These are phyloP conservation scores for Chitala chitala DNA, from an alignment of 2,113 vertebrate species.

Conservation along the genomic window DNA sequence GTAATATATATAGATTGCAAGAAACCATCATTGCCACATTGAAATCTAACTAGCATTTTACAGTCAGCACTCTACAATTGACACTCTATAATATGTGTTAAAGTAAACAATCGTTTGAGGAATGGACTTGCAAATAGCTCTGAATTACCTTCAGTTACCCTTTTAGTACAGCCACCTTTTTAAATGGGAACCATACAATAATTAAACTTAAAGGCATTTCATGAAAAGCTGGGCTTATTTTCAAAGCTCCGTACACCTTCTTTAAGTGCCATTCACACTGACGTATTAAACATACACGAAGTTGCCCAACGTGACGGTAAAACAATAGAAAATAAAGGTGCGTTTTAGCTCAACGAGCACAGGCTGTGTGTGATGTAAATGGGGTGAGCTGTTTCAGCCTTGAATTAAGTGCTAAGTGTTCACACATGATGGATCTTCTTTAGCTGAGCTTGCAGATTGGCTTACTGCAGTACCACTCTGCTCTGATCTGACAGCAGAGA, in stretches of 20 bases:
- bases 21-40: too few relatives aligned
- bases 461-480: neutral
- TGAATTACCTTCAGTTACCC: too few relatives aligned
- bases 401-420: neutral
- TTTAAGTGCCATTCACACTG: neutral
- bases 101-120: too few relatives aligned
- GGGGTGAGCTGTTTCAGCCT: neutral
- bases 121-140: too few relatives aligned
- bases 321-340: neutral
- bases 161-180: too few relatives aligned
- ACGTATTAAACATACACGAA: neutral
- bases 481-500: conserved; percentile 17
- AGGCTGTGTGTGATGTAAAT: neutral
- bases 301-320: neutral
- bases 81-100: too few relatives aligned
- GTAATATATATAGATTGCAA: too few relatives aligned
- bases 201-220: too few relatives aligned
- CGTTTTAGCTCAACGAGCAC: neutral
- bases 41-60: too few relatives aligned
- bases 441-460: conserved; percentile 6
- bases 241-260: neutral
- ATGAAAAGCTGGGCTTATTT: too few relatives aligned
- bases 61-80: too few relatives aligned
- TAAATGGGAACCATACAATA: too few relatives aligned
- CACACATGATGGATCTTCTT: neutral